These are phyloP conservation scores for Potorous gilbertii DNA, from an alignment of 2,797 vertebrate species.

Conservation along the genomic window DNA sequence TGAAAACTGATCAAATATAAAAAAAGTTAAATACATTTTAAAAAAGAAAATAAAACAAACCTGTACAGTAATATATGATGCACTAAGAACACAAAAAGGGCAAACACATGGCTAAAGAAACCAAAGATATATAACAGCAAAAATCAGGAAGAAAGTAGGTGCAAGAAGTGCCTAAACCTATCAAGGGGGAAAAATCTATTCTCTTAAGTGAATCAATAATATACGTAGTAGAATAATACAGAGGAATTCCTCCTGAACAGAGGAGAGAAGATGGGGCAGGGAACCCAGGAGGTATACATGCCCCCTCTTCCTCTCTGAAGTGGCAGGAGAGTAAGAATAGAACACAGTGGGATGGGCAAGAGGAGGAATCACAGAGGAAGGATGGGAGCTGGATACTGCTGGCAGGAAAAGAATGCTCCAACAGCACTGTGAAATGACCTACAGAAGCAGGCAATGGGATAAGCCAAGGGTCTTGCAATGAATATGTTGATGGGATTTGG, in stretches of 20 bases:
- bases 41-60: too few relatives aligned
- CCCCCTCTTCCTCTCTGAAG: too few relatives aligned
- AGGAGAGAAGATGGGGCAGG: neutral
- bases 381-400: neutral
- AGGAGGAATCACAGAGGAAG: neutral
- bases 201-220: neutral
- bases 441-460: neutral
- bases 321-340: too few relatives aligned
- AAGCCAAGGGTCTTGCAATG: neutral
- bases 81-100: neutral
- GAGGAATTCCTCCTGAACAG: neutral
- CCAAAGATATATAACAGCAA: neutral
- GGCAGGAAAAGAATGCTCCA: neutral
- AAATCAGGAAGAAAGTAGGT: neutral
- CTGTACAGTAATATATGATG: neutral
- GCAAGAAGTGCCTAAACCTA: neutral
- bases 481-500: neutral
- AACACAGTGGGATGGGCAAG: neutral
- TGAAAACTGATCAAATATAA: neutral
- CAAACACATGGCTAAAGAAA: neutral
- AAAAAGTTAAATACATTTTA: neutral
- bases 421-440: neutral
- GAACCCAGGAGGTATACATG: neutral
- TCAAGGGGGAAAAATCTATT: neutral
- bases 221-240: neutral